Conservation (phyloP, 1,140 invertebrate species). For the Drosophila nikananu region DNA sequence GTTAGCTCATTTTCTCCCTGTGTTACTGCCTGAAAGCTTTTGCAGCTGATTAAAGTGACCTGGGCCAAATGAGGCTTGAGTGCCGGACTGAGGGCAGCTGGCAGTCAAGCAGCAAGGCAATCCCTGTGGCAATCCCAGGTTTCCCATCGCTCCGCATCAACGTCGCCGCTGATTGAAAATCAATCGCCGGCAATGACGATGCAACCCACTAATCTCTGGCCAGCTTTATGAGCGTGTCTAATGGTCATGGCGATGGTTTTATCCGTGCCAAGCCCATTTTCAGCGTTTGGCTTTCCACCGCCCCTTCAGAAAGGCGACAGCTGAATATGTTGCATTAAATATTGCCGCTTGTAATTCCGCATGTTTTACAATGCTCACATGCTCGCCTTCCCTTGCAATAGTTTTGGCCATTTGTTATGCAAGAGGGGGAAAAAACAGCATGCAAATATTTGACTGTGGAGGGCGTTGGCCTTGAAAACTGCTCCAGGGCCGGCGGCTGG, state of each 20-base stretch:
- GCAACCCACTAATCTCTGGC: constrained; percentile 58
- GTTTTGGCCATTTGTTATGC: constrained; percentile 65
- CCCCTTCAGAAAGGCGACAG: constrained; percentile 10
- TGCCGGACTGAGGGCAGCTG: constrained; percentile 9
- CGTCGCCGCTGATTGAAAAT: constrained; percentile 73
- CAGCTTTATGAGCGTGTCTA: constrained; percentile 61
- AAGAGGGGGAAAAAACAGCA: constrained; percentile 27
- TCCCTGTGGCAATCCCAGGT: constrained; percentile 25
- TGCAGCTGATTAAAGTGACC: constrained; percentile 46
- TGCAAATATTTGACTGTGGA: constrained; percentile 68
- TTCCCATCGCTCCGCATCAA: constrained; percentile 38
- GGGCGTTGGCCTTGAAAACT: constrained; percentile 34
- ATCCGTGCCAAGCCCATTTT: constrained; percentile 2
- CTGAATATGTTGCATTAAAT: constrained; percentile 69
- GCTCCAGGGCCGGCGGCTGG: constrained; percentile 44
- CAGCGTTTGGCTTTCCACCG: not conserved
- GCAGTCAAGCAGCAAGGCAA: constrained; percentile 42
- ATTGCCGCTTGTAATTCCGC: constrained; percentile 68
- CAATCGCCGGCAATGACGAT: constrained; percentile 63
- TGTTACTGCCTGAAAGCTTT: constrained; percentile 43
- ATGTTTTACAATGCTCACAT: constrained; percentile 69
- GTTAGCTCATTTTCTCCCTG: not conserved
- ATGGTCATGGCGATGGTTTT: constrained; percentile 33
- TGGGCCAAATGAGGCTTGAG: constrained; percentile 61
- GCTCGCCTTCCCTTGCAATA: constrained; percentile 45